Base-by-base conservation (phyloP, 2,113 vertebrate genomes). In the Amia ocellicauda region DNA sequence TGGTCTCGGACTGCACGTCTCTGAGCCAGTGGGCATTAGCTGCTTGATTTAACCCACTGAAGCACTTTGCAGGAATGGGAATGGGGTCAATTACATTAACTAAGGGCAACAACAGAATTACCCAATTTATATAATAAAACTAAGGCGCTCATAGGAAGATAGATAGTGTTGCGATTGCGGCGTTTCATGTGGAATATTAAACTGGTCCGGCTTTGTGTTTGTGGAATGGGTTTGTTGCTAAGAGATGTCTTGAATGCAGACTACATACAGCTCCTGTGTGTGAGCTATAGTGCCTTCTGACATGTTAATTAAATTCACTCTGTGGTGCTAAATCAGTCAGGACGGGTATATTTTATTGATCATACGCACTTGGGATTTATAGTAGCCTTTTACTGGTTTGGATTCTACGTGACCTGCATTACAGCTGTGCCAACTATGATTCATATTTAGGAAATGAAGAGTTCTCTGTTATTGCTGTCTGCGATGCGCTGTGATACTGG, bases 61-160 rank as follows among this genome's bases (percentile, higher is more conserved):
- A 8, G 51, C 51, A 53, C 51, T 23, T 53, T 53, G 20, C 51
- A 24, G 51, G n/a, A n/a, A 11, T 53, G 20, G 51, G 23, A 53
- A 20, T 53, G 51, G 51, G 31, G 51, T 53, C 51, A 53, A 7
- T 19, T 23, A 53, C 16, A 23, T 23, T 23, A 19, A 11, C 19
- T 23, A 16, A 53, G 51, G n/a, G 51, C 51, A 53, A 53, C 47
- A 5, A 22, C 47, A 22, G 16, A 22, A 50, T 17, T 17, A 50
- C 47, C 16, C 16, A 19, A 19, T 50, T 7, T 22, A 50, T 17
- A 50, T 50, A n/a, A 13, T 19, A 50, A 50, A 50, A 50, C 16
- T 14, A 47, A 47, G 14, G 8, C 43, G 4, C n/a, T n/a, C 43
- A 47, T 17, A 17, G 43, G 13, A 41, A 47, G n/a, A 47, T 17